These are phyloP conservation scores for Acrocyrtus sp. DNA, from an alignment of 2,888 invertebrate species.

Conservation along the genomic window DNA sequence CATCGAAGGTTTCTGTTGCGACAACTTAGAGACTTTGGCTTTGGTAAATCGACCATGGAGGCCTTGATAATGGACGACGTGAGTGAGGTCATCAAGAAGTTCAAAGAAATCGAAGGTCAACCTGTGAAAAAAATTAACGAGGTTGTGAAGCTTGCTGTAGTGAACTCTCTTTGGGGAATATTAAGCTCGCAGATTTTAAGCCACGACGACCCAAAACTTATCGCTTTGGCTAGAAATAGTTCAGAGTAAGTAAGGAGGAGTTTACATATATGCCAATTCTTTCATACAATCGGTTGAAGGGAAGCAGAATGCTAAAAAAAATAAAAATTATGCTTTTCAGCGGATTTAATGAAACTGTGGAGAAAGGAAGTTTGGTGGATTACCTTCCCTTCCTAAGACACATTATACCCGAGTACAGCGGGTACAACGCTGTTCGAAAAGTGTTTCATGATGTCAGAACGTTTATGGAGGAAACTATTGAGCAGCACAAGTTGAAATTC, in stretches of 20 bases:
- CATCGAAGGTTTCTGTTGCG: slow-evolving; percentile 15
- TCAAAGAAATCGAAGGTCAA: not conserved
- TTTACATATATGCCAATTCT: not conserved
- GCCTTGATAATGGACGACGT: slow-evolving; percentile 19
- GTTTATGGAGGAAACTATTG: slow-evolving; percentile 12
- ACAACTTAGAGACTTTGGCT: slow-evolving; percentile 4
- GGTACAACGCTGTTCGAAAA: slow-evolving; percentile 12
- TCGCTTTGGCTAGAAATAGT: not conserved
- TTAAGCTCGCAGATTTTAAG: not conserved
- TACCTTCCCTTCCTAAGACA: slow-evolving; percentile 35
- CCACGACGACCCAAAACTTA: slow-evolving; percentile 13
- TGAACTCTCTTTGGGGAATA: slow-evolving; percentile 29
- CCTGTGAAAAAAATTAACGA: not conserved
- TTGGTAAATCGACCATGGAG: slow-evolving; percentile 30
- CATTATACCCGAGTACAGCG: slow-evolving; percentile 25
- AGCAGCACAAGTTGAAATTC: slow-evolving; percentile 17
- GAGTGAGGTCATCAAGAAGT: slow-evolving; percentile 2
- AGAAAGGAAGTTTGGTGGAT: not conserved
- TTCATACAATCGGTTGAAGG: not conserved
- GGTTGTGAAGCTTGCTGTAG: slow-evolving; percentile 3
- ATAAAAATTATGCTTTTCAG: not conserved
- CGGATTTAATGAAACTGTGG: not conserved
- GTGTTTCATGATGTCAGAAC: slow-evolving; percentile 4
- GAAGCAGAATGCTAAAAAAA: not conserved
- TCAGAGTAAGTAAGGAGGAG: slow-evolving; percentile 10